A percentile compares a stretch with the other conserved stretches of the same genome.
Conservation (phyloP, 2,888 invertebrate species). For the Julus scandinavius region DNA sequence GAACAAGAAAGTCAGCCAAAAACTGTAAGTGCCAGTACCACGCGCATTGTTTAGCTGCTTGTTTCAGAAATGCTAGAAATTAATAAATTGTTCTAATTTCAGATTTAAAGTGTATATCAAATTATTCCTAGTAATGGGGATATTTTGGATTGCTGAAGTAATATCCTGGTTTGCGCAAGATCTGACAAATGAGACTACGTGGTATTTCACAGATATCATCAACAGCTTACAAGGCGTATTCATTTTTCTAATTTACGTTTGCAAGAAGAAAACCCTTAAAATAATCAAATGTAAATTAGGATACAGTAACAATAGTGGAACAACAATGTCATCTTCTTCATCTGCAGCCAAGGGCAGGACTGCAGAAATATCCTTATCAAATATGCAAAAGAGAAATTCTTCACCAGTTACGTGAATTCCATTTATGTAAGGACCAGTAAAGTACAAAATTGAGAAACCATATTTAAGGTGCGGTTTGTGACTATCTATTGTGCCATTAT, state of each 20-base stretch:
- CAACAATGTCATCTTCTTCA: background rate
- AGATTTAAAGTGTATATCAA: slow-evolving; percentile 16
- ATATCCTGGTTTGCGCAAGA: background rate
- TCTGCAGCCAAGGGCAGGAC: background rate
- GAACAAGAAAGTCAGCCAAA: slow-evolving; percentile 54
- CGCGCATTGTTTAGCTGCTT: background rate
- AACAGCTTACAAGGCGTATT: background rate
- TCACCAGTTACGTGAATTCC: too few species aligned
- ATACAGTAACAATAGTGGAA: background rate
- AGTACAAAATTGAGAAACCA: too few species aligned
- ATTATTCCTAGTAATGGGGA: slow-evolving; percentile 19
- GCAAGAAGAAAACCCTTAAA: background rate
- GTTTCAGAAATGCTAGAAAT: background rate
- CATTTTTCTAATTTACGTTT: slow-evolving; percentile 14
- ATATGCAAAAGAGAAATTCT: too few species aligned
- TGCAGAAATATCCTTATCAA: too few species aligned
- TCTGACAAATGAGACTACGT: background rate
- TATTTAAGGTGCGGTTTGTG: too few species aligned
- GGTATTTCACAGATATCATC: slow-evolving; percentile 8
- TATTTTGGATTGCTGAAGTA: slow-evolving; percentile 6
- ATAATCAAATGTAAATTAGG: background rate
- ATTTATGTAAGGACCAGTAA: too few species aligned
- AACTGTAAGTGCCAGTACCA: slow-evolving; percentile 54
- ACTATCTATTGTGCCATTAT: too few species aligned
- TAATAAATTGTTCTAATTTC: background rate